Conservation (phyloP, 1,140 invertebrate genomes). For the Coenobita brevimanus region DNA sequence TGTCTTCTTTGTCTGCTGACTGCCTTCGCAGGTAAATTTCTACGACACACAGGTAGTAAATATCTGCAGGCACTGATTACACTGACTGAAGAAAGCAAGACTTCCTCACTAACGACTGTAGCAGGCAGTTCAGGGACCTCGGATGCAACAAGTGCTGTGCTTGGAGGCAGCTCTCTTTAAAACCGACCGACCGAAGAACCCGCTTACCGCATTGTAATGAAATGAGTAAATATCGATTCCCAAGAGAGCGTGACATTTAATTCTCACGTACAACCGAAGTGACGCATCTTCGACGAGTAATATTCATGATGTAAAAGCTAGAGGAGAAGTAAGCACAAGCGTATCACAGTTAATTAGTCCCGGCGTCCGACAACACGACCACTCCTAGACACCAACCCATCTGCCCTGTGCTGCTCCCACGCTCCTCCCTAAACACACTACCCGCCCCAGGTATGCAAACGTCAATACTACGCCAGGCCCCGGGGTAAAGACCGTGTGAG, state of each 20-base stretch:
- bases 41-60: background rate
- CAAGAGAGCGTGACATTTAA: too few species aligned
- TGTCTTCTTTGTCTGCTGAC: background rate
- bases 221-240: background rate
- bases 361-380: too few species aligned
- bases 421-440: background rate
- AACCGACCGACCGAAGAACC: background rate
- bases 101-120: background rate
- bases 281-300: too few species aligned
- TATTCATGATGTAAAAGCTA: too few species aligned
- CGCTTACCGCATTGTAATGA: background rate
- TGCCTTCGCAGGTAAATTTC: background rate
- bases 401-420: background rate
- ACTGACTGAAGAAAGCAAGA: background rate
- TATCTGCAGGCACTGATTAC: background rate
- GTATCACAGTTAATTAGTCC: too few species aligned
- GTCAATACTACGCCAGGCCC: conserved; percentile 31
- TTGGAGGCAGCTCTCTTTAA: conserved; percentile 34
- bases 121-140: background rate
- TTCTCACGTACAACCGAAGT: too few species aligned
- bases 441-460: conserved; percentile 29
- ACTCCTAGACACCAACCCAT: too few species aligned
- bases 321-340: too few species aligned
- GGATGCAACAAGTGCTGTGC: conserved; percentile 53
- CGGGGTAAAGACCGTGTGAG: background rate